phyloP scores from a whole-genome alignment of 2,113 vertebrate genomes.

The Oxyruncus cristatus region DNA sequence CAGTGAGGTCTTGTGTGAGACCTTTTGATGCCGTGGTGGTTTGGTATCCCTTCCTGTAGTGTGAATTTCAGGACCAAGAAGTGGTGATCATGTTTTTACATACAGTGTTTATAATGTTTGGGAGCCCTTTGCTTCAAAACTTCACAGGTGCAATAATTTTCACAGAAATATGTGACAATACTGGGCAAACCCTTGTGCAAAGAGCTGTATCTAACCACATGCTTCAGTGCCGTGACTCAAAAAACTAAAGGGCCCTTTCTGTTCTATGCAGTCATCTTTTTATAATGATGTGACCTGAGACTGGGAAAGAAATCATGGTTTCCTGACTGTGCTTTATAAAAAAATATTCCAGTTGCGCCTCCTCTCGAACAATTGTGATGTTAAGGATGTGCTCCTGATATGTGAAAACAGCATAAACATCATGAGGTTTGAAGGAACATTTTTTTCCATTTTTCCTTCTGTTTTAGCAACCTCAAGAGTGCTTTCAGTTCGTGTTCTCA shows the following conservation, averaged over 20 bases:
- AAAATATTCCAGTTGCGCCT: background rate
- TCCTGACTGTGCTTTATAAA: background rate
- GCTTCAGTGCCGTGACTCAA: background rate
- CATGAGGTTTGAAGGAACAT: background rate
- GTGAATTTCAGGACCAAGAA: background rate
- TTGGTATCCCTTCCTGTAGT: background rate
- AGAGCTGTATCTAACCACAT: background rate
- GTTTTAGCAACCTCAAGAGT: background rate
- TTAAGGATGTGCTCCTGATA: background rate
- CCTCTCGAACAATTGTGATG: background rate
- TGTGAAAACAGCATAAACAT: background rate
- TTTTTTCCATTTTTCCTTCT: background rate
- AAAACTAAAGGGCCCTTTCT: background rate
- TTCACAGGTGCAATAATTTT: background rate
- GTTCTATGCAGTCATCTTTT: background rate
- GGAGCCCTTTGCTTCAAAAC: background rate
- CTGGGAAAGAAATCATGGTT: background rate
- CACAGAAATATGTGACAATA: background rate
- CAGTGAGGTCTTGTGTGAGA: background rate
- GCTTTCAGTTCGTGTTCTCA: background rate
- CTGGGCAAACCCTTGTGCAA: background rate
- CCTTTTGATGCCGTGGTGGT: background rate
- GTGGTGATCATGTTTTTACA: background rate
- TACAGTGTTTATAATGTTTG: accelerated
- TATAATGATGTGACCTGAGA: background rate